These are phyloP conservation scores for Phodopus roborovskii DNA, from an alignment of 2,113 vertebrate species.

Conservation along the genomic window DNA sequence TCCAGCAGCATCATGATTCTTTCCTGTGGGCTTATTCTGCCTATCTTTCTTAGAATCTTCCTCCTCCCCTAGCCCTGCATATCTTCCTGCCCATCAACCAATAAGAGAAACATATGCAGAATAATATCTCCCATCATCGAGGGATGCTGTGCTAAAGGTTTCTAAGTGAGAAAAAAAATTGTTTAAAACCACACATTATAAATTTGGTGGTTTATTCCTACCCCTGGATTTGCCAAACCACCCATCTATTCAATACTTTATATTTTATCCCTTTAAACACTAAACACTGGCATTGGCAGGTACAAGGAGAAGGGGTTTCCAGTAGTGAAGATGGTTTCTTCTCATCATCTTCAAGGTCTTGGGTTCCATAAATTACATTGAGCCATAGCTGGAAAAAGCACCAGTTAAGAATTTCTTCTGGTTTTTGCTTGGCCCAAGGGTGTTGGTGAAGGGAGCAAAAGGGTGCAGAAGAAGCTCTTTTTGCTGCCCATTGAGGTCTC, in stretches of 20 bases:
- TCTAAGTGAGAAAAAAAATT: background rate
- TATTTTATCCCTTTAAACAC: constrained; percentile 67
- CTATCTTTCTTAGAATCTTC: too few species aligned
- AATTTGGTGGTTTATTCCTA: constrained; percentile 39
- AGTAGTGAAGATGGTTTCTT: background rate
- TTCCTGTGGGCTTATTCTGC: too few species aligned
- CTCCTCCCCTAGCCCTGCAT: too few species aligned
- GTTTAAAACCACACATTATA: background rate
- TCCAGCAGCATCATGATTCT: too few species aligned
- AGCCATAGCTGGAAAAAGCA: background rate
- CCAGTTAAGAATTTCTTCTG: constrained; percentile 5
- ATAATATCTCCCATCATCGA: background rate
- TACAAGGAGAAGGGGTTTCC: background rate
- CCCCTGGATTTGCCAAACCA: background rate
- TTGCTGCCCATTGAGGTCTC: background rate
- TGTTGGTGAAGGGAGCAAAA: background rate
- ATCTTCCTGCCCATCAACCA: too few species aligned
- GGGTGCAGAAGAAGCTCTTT: constrained; percentile 39
- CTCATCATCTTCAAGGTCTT: background rate
- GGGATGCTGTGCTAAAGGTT: background rate
- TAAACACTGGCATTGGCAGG: constrained; percentile 65
- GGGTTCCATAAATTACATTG: constrained; percentile 16
- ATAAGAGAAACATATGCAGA: too few species aligned
- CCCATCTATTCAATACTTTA: constrained; percentile 72
- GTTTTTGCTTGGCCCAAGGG: background rate